A percentile compares a stretch with the other conserved stretches of the same genome.
phyloP scores from a whole-genome alignment of 2,797 vertebrate species.

The Crenuchus spilurus region DNA sequence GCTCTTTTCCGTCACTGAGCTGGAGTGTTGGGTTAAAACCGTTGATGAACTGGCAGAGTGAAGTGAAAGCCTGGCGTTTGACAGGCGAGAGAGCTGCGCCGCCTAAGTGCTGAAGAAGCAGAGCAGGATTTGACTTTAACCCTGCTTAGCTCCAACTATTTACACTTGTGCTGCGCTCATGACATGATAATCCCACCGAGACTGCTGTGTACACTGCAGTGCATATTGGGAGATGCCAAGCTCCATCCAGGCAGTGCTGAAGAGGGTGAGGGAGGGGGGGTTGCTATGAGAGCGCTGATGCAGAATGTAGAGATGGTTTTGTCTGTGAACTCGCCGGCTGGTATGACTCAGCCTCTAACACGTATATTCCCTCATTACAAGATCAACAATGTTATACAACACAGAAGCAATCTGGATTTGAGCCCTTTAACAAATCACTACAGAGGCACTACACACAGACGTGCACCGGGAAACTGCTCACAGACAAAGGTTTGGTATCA shows the following conservation, averaged over 20 bases:
- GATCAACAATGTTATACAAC: slow-evolving; percentile 62
- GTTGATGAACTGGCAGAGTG: slow-evolving; percentile 7
- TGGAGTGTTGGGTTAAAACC: no score
- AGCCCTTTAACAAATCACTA: neutral
- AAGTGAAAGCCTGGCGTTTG: slow-evolving; percentile 28
- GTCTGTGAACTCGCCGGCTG: neutral
- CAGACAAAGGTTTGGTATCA: no score
- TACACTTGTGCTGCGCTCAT: slow-evolving; percentile 41
- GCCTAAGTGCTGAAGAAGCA: slow-evolving; percentile 49
- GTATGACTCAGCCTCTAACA: slow-evolving; percentile 73
- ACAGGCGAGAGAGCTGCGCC: slow-evolving; percentile 25
- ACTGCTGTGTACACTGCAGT: slow-evolving; percentile 31
- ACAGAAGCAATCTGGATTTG: neutral
- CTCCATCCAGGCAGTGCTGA: slow-evolving; percentile 10
- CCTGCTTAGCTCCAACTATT: slow-evolving; percentile 50
- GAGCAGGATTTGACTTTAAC: slow-evolving; percentile 48
- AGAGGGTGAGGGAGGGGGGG: no score
- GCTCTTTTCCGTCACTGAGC: no score
- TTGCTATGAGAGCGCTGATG: slow-evolving; percentile 24
- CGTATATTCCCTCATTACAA: slow-evolving; percentile 69
- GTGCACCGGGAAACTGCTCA: no score
- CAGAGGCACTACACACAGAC: neutral
- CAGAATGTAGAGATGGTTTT: slow-evolving; percentile 10
- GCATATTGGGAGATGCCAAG: slow-evolving; percentile 36
- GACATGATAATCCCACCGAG: slow-evolving; percentile 36